Evolutionary conservation across 2,113 vertebrate species (phyloP), one percentile per base, ranked within the genome.

Genomic region (Gopherus evgoodei): DNA sequence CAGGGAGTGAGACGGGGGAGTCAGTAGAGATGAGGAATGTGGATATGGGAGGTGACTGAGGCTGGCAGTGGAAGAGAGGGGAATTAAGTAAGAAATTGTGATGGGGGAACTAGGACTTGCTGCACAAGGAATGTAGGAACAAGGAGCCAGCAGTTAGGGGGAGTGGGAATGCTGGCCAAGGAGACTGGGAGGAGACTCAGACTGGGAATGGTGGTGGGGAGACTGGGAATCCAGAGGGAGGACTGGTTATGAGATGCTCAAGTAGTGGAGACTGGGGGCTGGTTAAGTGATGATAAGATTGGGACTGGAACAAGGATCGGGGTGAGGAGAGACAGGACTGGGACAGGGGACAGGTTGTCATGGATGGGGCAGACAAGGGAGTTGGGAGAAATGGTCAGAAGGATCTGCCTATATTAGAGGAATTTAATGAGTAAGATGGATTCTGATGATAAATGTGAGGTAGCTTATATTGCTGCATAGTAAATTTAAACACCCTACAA

Each of bases 351-450:
- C 44, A 62, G 25, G 38, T 35, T 35, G 31, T 49, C 44, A 52
- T 11, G 13, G 52, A 17, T 44, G 38, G 25, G 84, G 29, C 11
- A 53, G 86, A 90, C n/a, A 83, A 84, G 78, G 53, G 44, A 42
- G 50, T n/a, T 59, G n/a, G 52, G 6, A 87, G 56, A 93, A 90
- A 83, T 44, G 14, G 22, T 84, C 88, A 19, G 83, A 81, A 80
- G 50, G 17, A 9, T 44, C 38, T 87, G 38, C 65, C 27, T 1
- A 1, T 44, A 69, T 3, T 16, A 75, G 6, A 65, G 27, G 49
- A 38, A 89, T 54, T 6, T 69, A 78, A 3, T 52, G 56, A 86
- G 31, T 19, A 50, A 54, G 54, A 47, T 0, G 0, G 38, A 49
- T 76, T 49, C 21, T 52, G 25, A 44, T 87, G 59, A 35, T 54